phyloP scores from a whole-genome alignment of 2,797 vertebrate species.

The Caiman crocodilus region DNA sequence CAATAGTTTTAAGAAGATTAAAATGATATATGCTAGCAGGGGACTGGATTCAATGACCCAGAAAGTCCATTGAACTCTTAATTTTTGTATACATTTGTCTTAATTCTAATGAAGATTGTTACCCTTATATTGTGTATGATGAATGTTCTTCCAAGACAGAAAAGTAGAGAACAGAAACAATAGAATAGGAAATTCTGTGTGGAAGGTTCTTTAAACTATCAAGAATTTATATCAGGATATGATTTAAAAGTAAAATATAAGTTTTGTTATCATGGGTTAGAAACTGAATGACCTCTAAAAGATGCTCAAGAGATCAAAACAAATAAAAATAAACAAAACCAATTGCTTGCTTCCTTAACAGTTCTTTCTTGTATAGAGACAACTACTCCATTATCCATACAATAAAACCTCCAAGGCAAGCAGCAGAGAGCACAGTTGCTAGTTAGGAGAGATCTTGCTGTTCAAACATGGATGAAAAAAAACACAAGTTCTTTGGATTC shows the following conservation, averaged over 20 bases:
- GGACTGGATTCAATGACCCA: too few species aligned
- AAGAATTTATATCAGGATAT: not conserved
- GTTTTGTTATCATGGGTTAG: not conserved
- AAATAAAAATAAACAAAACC: not conserved
- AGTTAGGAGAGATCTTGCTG: not conserved
- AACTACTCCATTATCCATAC: not conserved
- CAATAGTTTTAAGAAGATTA: too few species aligned
- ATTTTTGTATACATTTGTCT: too few species aligned
- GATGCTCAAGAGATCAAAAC: not conserved
- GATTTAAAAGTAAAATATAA: not conserved
- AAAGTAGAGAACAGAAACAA: not conserved
- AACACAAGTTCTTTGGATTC: not conserved
- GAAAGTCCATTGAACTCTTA: too few species aligned
- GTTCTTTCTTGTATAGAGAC: not conserved
- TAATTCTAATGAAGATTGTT: not conserved
- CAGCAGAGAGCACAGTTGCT: not conserved
- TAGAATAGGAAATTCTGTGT: too few species aligned
- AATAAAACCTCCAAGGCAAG: not conserved
- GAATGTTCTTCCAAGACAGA: accelerated
- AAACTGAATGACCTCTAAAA: slow-evolving; percentile 5
- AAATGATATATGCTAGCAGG: too few species aligned
- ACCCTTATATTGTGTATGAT: not conserved
- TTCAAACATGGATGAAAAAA: not conserved
- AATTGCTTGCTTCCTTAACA: not conserved
- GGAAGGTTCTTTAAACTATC: not conserved